A percentile compares a stretch with the other conserved stretches of the same genome.
Evolutionary conservation across 2,888 invertebrate genomes (phyloP).

Genomic region (Philonicus albiceps): DNA sequence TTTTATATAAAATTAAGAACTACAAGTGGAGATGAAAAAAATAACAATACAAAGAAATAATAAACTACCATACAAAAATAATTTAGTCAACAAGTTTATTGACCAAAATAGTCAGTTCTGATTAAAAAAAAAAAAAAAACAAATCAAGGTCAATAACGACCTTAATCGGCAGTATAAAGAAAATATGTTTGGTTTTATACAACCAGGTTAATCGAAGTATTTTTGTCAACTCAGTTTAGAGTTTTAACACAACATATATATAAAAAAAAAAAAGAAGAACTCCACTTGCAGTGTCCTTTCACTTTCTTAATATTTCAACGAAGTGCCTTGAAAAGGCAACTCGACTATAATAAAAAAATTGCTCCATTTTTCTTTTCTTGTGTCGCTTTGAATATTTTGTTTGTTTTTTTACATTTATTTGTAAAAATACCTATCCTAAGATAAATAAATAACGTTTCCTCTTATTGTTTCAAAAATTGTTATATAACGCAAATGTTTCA

Average conservation of each 20-base stretch:
- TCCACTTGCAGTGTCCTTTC: neutral
- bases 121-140: neutral
- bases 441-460: constrained; percentile 21
- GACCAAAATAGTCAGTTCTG: neutral
- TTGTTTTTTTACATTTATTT: neutral
- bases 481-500: neutral
- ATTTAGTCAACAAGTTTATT: neutral
- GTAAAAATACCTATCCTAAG: constrained; percentile 5
- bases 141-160: neutral
- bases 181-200: neutral
- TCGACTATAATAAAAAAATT: neutral
- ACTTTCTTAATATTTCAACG: neutral
- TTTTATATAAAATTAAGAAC: neutral
- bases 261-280: too few relatives aligned
- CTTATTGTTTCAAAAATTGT: neutral
- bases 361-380: neutral
- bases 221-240: neutral
- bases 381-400: neutral
- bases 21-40: neutral
- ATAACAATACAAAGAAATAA: neutral
- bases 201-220: neutral
- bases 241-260: neutral
- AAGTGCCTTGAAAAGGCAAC: neutral
- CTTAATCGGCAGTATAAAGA: neutral
- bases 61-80: neutral